These are phyloP conservation scores for Serinus canaria DNA, from an alignment of 2,113 vertebrate species.

Conservation along the genomic window DNA sequence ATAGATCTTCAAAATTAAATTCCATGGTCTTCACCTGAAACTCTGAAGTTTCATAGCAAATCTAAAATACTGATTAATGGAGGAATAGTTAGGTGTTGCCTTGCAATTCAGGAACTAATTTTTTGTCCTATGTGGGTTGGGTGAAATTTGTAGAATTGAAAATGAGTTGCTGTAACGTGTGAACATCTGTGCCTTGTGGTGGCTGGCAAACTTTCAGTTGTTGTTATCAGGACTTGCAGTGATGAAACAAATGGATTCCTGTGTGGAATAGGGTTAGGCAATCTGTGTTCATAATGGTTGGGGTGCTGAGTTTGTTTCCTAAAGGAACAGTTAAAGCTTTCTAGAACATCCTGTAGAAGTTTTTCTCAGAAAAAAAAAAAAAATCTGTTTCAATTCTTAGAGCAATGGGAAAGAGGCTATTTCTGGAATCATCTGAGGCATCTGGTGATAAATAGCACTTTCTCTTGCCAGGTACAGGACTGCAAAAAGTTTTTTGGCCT, in stretches of 20 bases:
- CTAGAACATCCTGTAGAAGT: neutral
- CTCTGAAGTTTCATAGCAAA: neutral
- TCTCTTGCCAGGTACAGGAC: neutral
- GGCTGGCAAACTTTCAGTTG: neutral
- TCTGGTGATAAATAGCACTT: neutral
- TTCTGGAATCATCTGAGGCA: neutral
- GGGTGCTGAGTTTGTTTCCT: neutral
- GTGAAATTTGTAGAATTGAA: neutral
- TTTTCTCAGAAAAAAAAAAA: neutral
- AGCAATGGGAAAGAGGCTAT: neutral
- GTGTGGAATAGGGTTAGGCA: neutral
- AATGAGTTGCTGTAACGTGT: neutral
- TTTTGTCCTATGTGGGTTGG: neutral
- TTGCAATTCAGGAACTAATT: neutral
- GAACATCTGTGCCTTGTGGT: neutral
- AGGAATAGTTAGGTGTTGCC: neutral
- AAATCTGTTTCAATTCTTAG: neutral
- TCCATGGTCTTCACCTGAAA: neutral
- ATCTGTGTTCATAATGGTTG: neutral
- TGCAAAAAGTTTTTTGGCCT: neutral
- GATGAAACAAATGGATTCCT: neutral
- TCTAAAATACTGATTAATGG: neutral
- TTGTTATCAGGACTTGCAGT: neutral
- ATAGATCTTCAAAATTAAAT: neutral
- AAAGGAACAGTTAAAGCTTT: neutral